Evolutionary conservation across 2,888 invertebrate species (phyloP).

Genomic region (Petrophora chlorosata): DNA sequence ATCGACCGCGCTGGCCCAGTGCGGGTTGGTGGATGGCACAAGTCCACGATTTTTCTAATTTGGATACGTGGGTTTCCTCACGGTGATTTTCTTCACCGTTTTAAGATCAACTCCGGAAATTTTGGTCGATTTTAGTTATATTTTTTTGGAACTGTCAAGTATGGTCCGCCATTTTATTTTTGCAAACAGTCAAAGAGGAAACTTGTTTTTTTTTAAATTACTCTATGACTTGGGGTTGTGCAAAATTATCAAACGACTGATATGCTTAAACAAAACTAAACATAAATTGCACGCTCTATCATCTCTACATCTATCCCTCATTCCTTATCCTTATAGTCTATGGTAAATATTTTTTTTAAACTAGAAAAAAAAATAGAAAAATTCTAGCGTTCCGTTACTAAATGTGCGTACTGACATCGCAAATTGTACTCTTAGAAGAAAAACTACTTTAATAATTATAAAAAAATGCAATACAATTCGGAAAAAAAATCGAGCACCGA

Average conservation of each 20-base stretch:
- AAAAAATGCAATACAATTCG: constrained; percentile 49
- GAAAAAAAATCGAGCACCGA: constrained; percentile 45
- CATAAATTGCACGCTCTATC: constrained; percentile 55
- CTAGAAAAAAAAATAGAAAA: constrained; percentile 40
- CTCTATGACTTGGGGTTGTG: too few species aligned
- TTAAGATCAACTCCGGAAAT: too few species aligned
- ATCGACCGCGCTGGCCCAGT: too few species aligned
- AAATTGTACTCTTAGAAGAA: constrained; percentile 44
- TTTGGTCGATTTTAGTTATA: too few species aligned
- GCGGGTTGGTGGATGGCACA: too few species aligned
- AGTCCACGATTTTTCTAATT: too few species aligned
- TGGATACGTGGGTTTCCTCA: too few species aligned
- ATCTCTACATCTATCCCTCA: constrained; percentile 53
- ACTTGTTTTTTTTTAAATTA: too few species aligned
- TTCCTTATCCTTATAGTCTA: constrained; percentile 51
- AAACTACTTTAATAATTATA: constrained; percentile 6
- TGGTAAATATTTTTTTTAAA: constrained; percentile 52
- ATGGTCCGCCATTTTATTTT: too few species aligned
- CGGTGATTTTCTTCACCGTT: too few species aligned
- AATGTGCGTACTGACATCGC: constrained; percentile 42
- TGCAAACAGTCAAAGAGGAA: too few species aligned
- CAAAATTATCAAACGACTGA: neutral
- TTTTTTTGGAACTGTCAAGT: too few species aligned
- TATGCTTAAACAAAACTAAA: constrained; percentile 34
- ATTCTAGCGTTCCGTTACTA: constrained; percentile 47